Conservation (phyloP, 2,888 invertebrate species). For the Cryptocephalus primarius region DNA sequence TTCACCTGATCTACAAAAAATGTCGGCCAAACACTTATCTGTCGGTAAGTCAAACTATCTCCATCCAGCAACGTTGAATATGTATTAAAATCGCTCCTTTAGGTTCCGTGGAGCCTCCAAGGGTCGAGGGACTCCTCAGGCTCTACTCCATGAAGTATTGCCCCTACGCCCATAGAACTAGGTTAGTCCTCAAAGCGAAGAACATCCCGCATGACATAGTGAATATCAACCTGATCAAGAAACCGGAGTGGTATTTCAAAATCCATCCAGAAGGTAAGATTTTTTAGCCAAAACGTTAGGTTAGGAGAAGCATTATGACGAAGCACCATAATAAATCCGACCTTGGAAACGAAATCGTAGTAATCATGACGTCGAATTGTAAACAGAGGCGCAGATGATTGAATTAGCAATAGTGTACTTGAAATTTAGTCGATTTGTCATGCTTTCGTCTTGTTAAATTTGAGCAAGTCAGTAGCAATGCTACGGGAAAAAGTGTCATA, state of each 20-base stretch:
- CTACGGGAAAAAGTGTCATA: too few species aligned
- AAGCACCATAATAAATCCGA: too few species aligned
- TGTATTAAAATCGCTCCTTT: conserved; percentile 11
- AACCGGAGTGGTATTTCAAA: conserved; percentile 72
- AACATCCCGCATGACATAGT: conserved; percentile 64
- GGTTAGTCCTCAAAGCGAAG: conserved; percentile 66
- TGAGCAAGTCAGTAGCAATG: too few species aligned
- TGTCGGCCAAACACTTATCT: conserved; percentile 7
- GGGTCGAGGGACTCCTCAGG: conserved; percentile 52
- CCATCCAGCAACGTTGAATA: not conserved
- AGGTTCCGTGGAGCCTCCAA: conserved; percentile 57
- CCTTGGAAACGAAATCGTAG: too few species aligned
- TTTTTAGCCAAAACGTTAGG: not conserved
- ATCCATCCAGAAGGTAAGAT: conserved; percentile 47
- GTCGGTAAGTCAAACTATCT: conserved; percentile 3
- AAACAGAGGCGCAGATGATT: too few species aligned
- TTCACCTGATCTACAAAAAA: not conserved
- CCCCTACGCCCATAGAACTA: conserved; percentile 66
- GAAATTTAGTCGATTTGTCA: too few species aligned
- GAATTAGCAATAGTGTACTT: too few species aligned
- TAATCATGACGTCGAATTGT: too few species aligned
- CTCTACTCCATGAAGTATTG: conserved; percentile 80
- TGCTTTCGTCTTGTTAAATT: too few species aligned
- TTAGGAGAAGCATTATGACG: too few species aligned
- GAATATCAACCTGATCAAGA: conserved; percentile 62